These are phyloP conservation scores for Drosophila quinaria DNA, from an alignment of 2,888 invertebrate species.

Conservation along the genomic window DNA sequence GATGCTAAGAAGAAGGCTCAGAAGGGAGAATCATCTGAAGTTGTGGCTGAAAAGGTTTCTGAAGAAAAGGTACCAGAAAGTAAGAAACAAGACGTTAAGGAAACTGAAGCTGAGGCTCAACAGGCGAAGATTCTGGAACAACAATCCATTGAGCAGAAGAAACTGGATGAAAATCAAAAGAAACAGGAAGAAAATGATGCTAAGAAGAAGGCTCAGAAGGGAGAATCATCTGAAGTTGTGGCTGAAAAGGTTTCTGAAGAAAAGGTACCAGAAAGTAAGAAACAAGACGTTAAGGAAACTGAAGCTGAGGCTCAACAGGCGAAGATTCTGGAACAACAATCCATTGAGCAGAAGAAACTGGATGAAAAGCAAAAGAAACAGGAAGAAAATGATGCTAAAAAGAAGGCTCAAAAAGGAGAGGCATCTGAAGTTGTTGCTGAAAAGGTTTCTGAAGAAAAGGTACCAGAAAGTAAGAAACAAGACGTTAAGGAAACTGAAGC, in stretches of 20 bases:
- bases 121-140: slow-evolving; percentile 13
- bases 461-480: too few relatives aligned
- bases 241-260: slow-evolving; percentile 26
- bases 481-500: not conserved
- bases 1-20: slow-evolving; percentile 1
- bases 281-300: not conserved
- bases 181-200: not conserved
- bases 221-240: slow-evolving; percentile 23
- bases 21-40: slow-evolving; percentile 20
- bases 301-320: not conserved
- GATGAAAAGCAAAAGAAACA: not conserved
- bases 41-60: slow-evolving; percentile 11
- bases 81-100: slow-evolving; percentile 6
- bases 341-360: not conserved
- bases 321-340: not conserved
- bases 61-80: slow-evolving; percentile 8
- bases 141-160: slow-evolving; percentile 4
- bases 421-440: not conserved
- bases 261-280: slow-evolving; percentile 6
- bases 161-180: slow-evolving; percentile 8
- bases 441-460: not conserved
- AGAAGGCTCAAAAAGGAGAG: not conserved
- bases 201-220: slow-evolving; percentile 3
- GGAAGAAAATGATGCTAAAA: not conserved
- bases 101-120: slow-evolving; percentile 6